Conservation (phyloP, 2,888 invertebrate genomes). For the Diadromus collaris region DNA sequence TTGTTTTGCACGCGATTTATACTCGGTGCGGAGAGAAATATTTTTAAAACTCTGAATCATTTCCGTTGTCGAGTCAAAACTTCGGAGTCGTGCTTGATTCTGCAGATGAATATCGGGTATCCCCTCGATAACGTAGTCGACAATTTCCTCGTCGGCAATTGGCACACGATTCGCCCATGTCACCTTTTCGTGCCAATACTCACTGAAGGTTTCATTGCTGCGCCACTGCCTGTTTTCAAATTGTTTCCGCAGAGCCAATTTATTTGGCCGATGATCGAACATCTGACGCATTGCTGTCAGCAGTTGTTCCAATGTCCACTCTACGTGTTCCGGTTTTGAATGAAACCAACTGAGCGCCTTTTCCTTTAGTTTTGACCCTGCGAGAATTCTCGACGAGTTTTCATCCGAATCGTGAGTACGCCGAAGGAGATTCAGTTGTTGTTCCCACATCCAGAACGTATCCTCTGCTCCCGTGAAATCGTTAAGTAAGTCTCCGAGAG, state of each 20-base stretch:
- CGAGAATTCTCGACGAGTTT: conserved; percentile 27
- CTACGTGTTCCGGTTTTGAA: conserved; percentile 47
- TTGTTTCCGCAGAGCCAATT: conserved; percentile 19
- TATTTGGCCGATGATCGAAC: conserved; percentile 45
- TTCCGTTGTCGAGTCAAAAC: conserved; percentile 6
- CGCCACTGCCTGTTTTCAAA: conserved; percentile 42
- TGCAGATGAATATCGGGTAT: conserved; percentile 41
- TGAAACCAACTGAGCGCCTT: conserved; percentile 49
- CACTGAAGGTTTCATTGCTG: conserved; percentile 30
- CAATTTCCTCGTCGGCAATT: conserved; percentile 42
- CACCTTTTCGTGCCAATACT: conserved; percentile 46
- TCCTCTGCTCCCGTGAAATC: conserved; percentile 28
- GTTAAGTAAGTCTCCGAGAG: conserved; percentile 9
- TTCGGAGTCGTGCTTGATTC: conserved; percentile 48
- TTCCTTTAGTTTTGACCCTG: conserved; percentile 44
- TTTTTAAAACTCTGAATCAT: conserved; percentile 32
- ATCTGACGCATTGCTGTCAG: conserved; percentile 59
- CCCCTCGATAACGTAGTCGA: conserved; percentile 50
- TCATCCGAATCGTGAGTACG: conserved; percentile 7
- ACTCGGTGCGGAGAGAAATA: conserved; percentile 17
- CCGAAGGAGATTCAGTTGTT: not conserved
- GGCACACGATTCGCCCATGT: conserved; percentile 40
- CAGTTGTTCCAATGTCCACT: conserved; percentile 30
- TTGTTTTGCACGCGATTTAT: conserved; percentile 3
- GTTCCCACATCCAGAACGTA: conserved; percentile 24